Evolutionary conservation across 2,888 invertebrate genomes (phyloP), one percentile per base, ranked within the genome.

Genomic region (Athripsodes cinereus): DNA sequence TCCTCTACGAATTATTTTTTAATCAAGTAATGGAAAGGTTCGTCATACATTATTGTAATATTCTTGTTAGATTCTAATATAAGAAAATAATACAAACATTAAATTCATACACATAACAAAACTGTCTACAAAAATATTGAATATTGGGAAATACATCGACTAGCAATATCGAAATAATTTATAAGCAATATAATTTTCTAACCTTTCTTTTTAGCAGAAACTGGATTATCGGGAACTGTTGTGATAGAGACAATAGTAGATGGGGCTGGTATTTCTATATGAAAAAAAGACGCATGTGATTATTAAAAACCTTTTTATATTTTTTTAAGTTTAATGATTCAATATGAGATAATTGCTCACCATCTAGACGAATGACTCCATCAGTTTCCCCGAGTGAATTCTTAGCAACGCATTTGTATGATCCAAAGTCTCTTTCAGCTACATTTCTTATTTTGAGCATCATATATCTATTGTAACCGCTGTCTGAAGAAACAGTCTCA

Each of bases 321-420:
- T n/a, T n/a, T n/a, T 26, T 6, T 10, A 26, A 26, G 26, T 26
- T 6, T n/a, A n/a, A n/a, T n/a, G n/a, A n/a, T n/a, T n/a, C 26
- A 26, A 40, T 40, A 13, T n/a, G 40, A 40, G 6, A 8, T 31
- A 1, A 46, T 11, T 16, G 16, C 58, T 80, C 78, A 92, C 93
- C 92, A 74, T 93, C 92, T 64, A 93, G 81, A 74, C 90, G 90
- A 71, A 93, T 93, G 67, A 90, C 84, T 51, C 93, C 92, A 73
- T 92, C 92, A 44, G 93, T 93, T 73, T 91, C 91, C 58, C 92
- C 92, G 35, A 92, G 81, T 46, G 92, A 92, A 74, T 94, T 94
- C 77, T 93, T 94, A 54, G 93, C 93, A 63, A 93, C 90, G 72
- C 92, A 93, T 72, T 90, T 88, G 79, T 92, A 93, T 55, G 90